Conservation (phyloP, 2,888 invertebrate species). For the Mycogona germanica region DNA sequence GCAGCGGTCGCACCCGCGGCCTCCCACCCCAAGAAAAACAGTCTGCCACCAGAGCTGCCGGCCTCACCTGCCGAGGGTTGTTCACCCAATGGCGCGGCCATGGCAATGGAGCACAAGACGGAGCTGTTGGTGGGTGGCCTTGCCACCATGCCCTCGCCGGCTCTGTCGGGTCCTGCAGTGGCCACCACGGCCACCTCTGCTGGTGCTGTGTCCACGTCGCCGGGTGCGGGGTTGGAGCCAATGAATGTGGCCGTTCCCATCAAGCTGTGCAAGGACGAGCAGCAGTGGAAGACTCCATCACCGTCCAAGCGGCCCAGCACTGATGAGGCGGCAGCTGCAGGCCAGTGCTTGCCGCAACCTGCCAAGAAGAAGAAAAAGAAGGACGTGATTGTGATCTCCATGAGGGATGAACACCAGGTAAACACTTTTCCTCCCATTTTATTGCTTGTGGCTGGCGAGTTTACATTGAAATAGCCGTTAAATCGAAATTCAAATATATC, state of each 20-base stretch:
- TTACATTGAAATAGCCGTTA: no score
- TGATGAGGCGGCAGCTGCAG: not conserved
- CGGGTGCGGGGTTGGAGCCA: no score
- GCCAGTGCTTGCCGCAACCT: no score
- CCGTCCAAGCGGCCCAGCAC: not conserved
- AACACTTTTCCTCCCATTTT: not conserved
- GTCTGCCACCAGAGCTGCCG: not conserved
- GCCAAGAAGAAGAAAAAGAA: constrained; percentile 10
- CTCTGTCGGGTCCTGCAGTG: not conserved
- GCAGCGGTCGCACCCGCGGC: constrained; percentile 1
- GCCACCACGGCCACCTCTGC: not conserved
- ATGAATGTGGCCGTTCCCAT: not conserved
- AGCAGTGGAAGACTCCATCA: constrained; percentile 6
- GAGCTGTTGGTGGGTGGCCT: not conserved
- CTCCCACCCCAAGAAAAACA: not conserved
- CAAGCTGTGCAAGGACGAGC: not conserved
- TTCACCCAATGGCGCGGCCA: not conserved
- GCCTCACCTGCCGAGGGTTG: constrained; percentile 4
- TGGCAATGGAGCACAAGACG: constrained; percentile 3
- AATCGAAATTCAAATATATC: no score
- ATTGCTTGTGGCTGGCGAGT: no score
- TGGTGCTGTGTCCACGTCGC: not conserved
- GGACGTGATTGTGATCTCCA: constrained; percentile 14
- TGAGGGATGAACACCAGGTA: constrained; percentile 12
- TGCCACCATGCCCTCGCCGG: not conserved